Base-by-base conservation (phyloP, 2,888 invertebrate genomes). In the Caenorhabditis uteleia region DNA sequence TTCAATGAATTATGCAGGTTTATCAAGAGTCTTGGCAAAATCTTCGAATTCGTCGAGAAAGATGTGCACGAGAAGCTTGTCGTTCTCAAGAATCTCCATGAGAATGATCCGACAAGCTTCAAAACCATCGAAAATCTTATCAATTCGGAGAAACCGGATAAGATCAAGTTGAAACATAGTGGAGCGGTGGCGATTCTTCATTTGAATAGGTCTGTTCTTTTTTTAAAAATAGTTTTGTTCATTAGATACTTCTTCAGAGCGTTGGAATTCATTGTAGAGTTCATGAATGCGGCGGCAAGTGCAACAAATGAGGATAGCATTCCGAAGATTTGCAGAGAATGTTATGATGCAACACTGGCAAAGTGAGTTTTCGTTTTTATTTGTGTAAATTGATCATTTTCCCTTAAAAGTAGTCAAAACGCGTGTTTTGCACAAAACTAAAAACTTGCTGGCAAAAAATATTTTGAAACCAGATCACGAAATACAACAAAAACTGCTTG, bases 41-140 rank as follows among this genome's bases (percentile, higher is more conserved):
- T 71, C 14, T 71, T 71, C 48, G 61, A 68, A n/a, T 71, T 71
- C 27, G 71, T 71, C 5, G 62, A 68, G 33, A 55, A 58, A 14
- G 71, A 71, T 33, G 59, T 71, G 12, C 48, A 46, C 3, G 65
- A 58, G 25, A 71, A 71, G 29, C 65, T 61, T n/a, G 40, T 46
- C 14, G 26, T 48, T 10, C 46, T 70, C 21, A 45, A 38, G 4
- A 39, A 61, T 36, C 46, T 70, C 14, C 60, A 54, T 34, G 10
- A 53, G 16, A 21, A 44, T 8, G 42, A 70, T 47, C 54, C 66
- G 10, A 51, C 53, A 7, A 47, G 33, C 5, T 70, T 64, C 18
- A 39, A 50, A 31, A 54, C 64, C 1, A 51, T 68, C 1, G 18
- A 43, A 5, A 36, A 42, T 1, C 39, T 67, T 51, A 42, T 70